phyloP scores from a whole-genome alignment of 2,888 invertebrate genomes.

The Amphipyra berbera region DNA sequence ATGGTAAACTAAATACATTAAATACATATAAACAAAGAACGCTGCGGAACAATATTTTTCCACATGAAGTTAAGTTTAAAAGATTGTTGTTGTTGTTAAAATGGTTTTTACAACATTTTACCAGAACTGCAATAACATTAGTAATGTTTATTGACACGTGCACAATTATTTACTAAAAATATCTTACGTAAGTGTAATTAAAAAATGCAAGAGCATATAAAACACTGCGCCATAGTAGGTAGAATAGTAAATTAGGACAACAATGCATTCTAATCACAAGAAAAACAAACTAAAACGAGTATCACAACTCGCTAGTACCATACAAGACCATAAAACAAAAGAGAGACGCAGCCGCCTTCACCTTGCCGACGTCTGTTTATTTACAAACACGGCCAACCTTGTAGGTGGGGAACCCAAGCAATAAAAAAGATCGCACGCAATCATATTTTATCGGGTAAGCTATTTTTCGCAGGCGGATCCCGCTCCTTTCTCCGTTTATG shows the following conservation, averaged over 20 bases:
- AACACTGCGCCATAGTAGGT: no score
- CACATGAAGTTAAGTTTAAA: background rate
- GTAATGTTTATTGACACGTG: no score
- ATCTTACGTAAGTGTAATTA: no score
- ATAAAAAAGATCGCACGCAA: slow-evolving; percentile 84
- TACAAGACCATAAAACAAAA: slow-evolving; percentile 37
- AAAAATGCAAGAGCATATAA: no score
- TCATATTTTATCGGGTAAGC: slow-evolving; percentile 86
- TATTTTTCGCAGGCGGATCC: slow-evolving; percentile 74
- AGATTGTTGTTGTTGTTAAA: slow-evolving; percentile 6
- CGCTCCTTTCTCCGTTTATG: slow-evolving; percentile 66
- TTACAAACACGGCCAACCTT: slow-evolving; percentile 59
- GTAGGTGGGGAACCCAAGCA: slow-evolving; percentile 64
- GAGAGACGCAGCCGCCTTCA: slow-evolving; percentile 27
- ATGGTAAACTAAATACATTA: no score
- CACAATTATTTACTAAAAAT: no score
- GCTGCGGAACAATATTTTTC: background rate
- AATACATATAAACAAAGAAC: slow-evolving; percentile 11
- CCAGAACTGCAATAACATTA: no score
- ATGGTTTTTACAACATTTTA: background rate
- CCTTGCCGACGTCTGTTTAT: slow-evolving; percentile 50
- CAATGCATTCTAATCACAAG: background rate
- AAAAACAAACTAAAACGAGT: background rate
- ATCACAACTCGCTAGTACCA: background rate
- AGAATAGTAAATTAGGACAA: background rate